A percentile compares a stretch with the other conserved stretches of the same genome.
phyloP scores from a whole-genome alignment of 2,113 vertebrate species.

The Pyrgilauda ruficollis region DNA sequence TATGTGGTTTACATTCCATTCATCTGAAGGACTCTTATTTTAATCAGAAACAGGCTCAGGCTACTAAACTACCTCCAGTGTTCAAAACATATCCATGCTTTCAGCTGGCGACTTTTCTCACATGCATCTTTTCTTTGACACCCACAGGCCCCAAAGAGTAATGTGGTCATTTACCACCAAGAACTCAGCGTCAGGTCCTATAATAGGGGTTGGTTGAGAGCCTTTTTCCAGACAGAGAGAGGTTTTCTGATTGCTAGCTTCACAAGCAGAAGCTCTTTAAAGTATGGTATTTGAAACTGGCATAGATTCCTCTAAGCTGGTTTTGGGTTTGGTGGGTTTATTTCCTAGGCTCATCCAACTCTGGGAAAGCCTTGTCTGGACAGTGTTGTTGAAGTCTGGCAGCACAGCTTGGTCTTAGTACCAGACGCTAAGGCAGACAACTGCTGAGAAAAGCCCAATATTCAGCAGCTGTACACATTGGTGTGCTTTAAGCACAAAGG shows the following conservation, averaged over 20 bases:
- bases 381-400: constrained; percentile 15
- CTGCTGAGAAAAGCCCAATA: background rate
- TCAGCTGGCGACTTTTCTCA: constrained; percentile 1
- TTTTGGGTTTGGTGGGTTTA: background rate
- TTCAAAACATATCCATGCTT: constrained; percentile 4
- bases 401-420: background rate
- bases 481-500: background rate
- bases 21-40: constrained; percentile 59
- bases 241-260: constrained; percentile 10
- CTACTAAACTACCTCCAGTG: constrained; percentile 54
- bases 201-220: background rate
- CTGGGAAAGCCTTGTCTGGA: constrained; percentile 39
- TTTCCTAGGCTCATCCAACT: background rate
- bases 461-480: background rate
- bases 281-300: background rate
- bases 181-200: background rate
- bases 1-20: constrained; percentile 71
- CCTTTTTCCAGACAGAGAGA: constrained; percentile 16
- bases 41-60: constrained; percentile 65
- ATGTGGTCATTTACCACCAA: constrained; percentile 19
- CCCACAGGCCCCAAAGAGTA: constrained; percentile 3
- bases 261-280: background rate
- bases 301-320: background rate
- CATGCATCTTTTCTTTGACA: constrained; percentile 43
- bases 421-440: background rate